phyloP scores from a whole-genome alignment of 92 coral and sea anemone species.

The Metridium senile region DNA sequence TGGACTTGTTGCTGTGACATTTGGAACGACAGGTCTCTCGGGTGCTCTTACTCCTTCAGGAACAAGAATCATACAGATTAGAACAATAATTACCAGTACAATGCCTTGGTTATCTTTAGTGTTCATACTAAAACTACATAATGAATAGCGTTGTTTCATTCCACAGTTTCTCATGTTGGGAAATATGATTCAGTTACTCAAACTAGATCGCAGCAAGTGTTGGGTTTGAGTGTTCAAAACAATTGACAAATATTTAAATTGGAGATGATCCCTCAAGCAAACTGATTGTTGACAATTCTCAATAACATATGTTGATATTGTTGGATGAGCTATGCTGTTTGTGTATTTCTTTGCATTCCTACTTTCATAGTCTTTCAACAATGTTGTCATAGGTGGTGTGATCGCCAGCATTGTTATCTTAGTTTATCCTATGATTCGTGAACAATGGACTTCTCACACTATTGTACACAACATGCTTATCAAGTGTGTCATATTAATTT shows the following conservation, averaged over 20 bases:
- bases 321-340: neutral
- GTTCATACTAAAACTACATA: neutral
- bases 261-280: neutral
- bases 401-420: conserved; percentile 1
- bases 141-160: neutral
- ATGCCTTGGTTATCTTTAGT: neutral
- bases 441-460: neutral
- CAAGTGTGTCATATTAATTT: neutral
- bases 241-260: too few relatives aligned
- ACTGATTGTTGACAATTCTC: neutral
- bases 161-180: neutral
- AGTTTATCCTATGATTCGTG: neutral
- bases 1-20: conserved; percentile 83
- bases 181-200: neutral
- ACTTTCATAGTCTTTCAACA: neutral
- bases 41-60: conserved; percentile 70
- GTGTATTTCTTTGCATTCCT: neutral
- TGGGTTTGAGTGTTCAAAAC: neutral
- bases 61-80: conserved; percentile 20
- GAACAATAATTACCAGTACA: neutral
- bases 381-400: neutral
- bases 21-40: conserved; percentile 89
- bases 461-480: neutral
- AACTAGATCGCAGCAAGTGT: too few relatives aligned
- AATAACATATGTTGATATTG: neutral